Conservation (phyloP, 1,140 invertebrate species). For the Cephus cinctus region DNA sequence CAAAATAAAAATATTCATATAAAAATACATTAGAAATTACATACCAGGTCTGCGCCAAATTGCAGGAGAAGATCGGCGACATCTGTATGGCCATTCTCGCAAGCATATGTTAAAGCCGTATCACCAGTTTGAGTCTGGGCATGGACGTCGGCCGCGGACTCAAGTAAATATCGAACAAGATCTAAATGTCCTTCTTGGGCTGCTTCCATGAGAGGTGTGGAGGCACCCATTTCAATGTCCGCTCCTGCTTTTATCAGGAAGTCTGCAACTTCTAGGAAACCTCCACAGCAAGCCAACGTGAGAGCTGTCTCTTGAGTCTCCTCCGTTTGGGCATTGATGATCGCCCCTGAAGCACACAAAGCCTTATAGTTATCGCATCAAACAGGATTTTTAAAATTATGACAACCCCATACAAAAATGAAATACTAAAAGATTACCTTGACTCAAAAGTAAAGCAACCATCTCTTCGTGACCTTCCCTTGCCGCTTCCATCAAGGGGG, state of each 20-base stretch:
- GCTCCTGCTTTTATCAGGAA: conserved; percentile 94
- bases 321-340: conserved; percentile 97
- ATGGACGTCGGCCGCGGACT: conserved; percentile 85
- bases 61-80: conserved; percentile 85
- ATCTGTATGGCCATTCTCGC: conserved; percentile 96
- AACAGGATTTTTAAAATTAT: neutral
- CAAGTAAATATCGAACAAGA: conserved; percentile 84
- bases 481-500: conserved; percentile 98
- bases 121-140: conserved; percentile 93
- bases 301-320: conserved; percentile 98
- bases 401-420: neutral
- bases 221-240: conserved; percentile 93
- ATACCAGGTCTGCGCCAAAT: conserved; percentile 84
- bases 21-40: conserved; percentile 19
- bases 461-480: conserved; percentile 98
- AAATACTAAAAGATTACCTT: conserved; percentile 61
- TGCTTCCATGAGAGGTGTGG: conserved; percentile 97
- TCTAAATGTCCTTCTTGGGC: conserved; percentile 96
- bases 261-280: conserved; percentile 96
- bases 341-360: conserved; percentile 66
- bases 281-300: conserved; percentile 95
- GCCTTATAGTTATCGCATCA: neutral
- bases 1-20: neutral
- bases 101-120: conserved; percentile 96
- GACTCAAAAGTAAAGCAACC: conserved; percentile 89